These are phyloP conservation scores for Synanthedon myopaeformis DNA, from an alignment of 2,888 invertebrate genomes.

Conservation along the genomic window DNA sequence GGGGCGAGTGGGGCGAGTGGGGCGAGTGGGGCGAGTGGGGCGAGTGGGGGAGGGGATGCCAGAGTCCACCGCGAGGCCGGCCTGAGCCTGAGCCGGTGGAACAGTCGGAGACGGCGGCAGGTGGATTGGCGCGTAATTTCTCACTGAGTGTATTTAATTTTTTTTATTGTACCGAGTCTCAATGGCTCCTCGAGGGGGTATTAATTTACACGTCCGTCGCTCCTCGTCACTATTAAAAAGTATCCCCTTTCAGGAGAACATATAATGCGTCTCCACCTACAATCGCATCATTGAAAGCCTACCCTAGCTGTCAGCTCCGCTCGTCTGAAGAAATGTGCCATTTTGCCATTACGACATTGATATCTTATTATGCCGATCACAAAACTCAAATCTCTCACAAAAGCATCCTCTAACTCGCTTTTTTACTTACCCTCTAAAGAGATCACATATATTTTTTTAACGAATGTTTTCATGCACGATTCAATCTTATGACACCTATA, in stretches of 20 bases:
- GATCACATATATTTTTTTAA: no score
- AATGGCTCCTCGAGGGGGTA: slow-evolving; percentile 18
- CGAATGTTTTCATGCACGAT: no score
- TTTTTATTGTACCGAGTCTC: slow-evolving; percentile 14
- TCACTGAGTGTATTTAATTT: slow-evolving; percentile 11
- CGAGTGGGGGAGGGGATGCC: not conserved
- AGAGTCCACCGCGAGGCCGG: not conserved
- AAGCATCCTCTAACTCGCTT: no score
- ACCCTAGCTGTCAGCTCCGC: no score
- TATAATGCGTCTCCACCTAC: not conserved
- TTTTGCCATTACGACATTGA: no score
- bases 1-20: not conserved
- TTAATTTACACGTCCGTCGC: slow-evolving; percentile 15
- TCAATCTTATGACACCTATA: no score
- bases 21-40: not conserved
- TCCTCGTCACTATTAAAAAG: slow-evolving; percentile 1
- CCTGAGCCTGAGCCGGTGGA: no score
- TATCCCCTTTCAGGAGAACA: not conserved
- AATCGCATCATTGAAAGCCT: no score
- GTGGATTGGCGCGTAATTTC: slow-evolving; percentile 22
- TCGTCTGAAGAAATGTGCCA: no score
- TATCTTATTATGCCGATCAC: no score
- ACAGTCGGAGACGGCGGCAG: slow-evolving; percentile 11
- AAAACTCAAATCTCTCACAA: no score
- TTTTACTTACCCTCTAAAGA: no score